phyloP scores from a whole-genome alignment of 2,888 invertebrate genomes.

The Thecocarcelia acutangulata region DNA sequence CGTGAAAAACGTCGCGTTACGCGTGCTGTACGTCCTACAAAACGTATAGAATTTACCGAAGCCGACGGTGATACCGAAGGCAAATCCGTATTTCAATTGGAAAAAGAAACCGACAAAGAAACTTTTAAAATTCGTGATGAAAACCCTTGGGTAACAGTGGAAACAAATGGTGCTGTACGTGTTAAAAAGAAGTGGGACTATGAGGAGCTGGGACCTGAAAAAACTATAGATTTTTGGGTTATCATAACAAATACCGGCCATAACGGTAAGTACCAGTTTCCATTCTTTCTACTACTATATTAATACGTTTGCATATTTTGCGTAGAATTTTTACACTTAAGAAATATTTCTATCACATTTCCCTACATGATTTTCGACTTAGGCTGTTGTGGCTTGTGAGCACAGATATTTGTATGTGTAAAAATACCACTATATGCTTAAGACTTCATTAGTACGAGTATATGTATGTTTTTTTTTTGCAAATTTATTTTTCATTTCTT shows the following conservation, averaged over 20 bases:
- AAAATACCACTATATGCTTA: too few species aligned
- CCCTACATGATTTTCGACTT: too few species aligned
- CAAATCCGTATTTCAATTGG: slow-evolving; percentile 92
- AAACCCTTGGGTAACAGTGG: slow-evolving; percentile 96
- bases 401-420: too few species aligned
- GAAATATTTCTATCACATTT: too few species aligned
- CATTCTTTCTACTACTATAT: neutral
- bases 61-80: slow-evolving; percentile 94
- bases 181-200: slow-evolving; percentile 99
- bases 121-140: slow-evolving; percentile 96
- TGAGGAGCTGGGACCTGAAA: slow-evolving; percentile 95
- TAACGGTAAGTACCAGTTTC: slow-evolving; percentile 86
- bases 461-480: too few species aligned
- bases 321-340: too few species aligned
- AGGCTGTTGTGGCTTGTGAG: too few species aligned
- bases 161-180: slow-evolving; percentile 93
- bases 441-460: too few species aligned
- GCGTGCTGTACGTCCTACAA: slow-evolving; percentile 95
- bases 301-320: too few species aligned
- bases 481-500: neutral
- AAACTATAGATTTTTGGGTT: slow-evolving; percentile 97
- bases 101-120: slow-evolving; percentile 95
- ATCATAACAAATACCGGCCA: slow-evolving; percentile 94
- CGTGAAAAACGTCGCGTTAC: slow-evolving; percentile 91
- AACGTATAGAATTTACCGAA: slow-evolving; percentile 94